Evolutionary conservation across 2,797 vertebrate species (phyloP), one percentile per base, ranked within the genome.

Genomic region (Lutjanus argentimaculatus): DNA sequence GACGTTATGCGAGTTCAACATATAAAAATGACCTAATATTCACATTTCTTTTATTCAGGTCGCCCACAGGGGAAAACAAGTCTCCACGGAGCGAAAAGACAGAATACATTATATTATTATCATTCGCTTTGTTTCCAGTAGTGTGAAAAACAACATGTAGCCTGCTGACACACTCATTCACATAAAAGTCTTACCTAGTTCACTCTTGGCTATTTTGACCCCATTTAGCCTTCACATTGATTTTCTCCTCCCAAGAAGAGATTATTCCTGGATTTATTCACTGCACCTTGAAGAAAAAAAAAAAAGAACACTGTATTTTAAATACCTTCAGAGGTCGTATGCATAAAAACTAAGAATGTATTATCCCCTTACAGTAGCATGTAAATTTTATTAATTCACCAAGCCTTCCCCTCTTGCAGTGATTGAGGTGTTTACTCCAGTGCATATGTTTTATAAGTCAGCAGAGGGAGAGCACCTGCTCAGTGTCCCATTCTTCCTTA

Each of bases 391-490:
- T 90, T 78, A 88, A 88, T 88, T 83, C 64, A 64, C 66, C 7
- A 45, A 83, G 74, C 74, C 82, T 81, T 67, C 70, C 81, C 86
- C 74, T 14, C 75, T 51, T 36, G 36, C 52, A 63, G 80, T 93
- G 90, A 95, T 92, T 84, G 88, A 93, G 88, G 86, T 91, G 93
- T 94, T 95, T 94, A 92, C 88, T 79, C 75, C 83, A 7, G 59
- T 80, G 85, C 88, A 89, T 92, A 93, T 92, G 91, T 90, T 92
- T 91, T 88, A 88, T 92, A 90, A 92, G 92, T 93, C 88, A 92
- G 85, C 81, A 80, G 77, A 85, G 67, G 83, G 73, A 83, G 81
- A 88, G 88, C 86, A 90, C 88, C 91, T 88, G 85, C 89, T 94
- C 89, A 93, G 89, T 87, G 84, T 88, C 80, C 89, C 89, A 93